Evolutionary conservation across 2,113 vertebrate species (phyloP).

Genomic region (Thryonomys swinderianus): DNA sequence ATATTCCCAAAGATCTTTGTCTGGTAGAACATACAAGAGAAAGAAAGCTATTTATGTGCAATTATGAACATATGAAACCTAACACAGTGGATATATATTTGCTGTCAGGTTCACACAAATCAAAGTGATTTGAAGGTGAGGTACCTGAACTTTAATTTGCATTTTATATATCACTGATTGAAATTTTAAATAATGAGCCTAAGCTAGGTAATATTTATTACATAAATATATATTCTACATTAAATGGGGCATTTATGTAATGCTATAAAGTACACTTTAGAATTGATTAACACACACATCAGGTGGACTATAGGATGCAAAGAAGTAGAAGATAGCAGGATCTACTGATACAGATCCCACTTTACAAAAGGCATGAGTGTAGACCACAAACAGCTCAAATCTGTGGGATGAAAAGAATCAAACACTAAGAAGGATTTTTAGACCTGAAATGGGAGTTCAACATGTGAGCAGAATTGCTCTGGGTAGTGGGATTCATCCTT

Average conservation of each 20-base stretch:
- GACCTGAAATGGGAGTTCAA: background rate
- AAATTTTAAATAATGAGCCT: conserved; percentile 41
- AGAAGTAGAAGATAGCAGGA: conserved; percentile 37
- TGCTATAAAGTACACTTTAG: conserved; percentile 11
- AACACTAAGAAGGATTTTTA: background rate
- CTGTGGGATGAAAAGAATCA: background rate
- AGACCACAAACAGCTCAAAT: background rate
- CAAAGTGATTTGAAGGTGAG: conserved; percentile 29
- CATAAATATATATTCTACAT: conserved; percentile 16
- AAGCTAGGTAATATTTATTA: conserved; percentile 38
- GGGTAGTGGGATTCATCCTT: background rate
- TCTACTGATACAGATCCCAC: background rate
- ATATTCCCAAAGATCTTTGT: conserved; percentile 25
- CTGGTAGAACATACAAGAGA: conserved; percentile 29
- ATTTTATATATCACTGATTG: background rate
- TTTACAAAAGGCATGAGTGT: background rate
- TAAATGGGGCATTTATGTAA: background rate
- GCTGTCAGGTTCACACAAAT: conserved; percentile 44
- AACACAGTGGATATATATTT: background rate
- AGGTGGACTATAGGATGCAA: conserved; percentile 31
- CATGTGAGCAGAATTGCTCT: background rate
- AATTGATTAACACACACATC: conserved; percentile 22
- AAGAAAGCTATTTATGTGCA: background rate
- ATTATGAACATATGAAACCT: background rate
- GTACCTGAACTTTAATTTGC: conserved; percentile 2